Conservation (phyloP, 1,140 invertebrate genomes). For the Bombus huntii region DNA sequence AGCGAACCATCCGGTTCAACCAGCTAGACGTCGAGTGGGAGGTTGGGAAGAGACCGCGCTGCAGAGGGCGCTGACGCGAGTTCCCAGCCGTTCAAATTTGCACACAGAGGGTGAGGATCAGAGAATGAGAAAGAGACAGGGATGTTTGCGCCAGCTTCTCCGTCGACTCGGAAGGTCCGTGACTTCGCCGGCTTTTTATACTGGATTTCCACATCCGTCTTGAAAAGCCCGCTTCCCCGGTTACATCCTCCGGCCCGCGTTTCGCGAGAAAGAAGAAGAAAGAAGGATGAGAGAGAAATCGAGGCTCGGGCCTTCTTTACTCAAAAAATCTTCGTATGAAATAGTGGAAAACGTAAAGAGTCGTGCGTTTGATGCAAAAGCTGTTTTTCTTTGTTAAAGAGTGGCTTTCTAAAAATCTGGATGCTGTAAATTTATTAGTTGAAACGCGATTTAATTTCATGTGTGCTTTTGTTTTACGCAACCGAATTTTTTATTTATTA, state of each 20-base stretch:
- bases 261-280: neutral
- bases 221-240: constrained; percentile 8
- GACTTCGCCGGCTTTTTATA: constrained; percentile 64
- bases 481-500: too few relatives aligned
- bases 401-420: neutral
- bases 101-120: constrained; percentile 60
- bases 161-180: constrained; percentile 48
- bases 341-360: neutral
- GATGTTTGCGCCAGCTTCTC: constrained; percentile 44
- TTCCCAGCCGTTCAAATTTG: constrained; percentile 73
- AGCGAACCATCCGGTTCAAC: constrained; percentile 36
- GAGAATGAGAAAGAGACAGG: constrained; percentile 34
- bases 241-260: neutral
- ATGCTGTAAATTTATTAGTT: neutral
- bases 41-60: neutral
- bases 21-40: constrained; percentile 11
- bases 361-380: neutral
- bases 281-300: neutral
- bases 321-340: neutral
- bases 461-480: too few relatives aligned
- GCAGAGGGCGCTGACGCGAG: constrained; percentile 43
- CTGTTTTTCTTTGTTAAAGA: neutral
- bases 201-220: constrained; percentile 36
- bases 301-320: neutral
- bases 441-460: too few relatives aligned